These are phyloP conservation scores for Sitophilus oryzae DNA, from an alignment of 1,140 invertebrate genomes.

Conservation along the genomic window DNA sequence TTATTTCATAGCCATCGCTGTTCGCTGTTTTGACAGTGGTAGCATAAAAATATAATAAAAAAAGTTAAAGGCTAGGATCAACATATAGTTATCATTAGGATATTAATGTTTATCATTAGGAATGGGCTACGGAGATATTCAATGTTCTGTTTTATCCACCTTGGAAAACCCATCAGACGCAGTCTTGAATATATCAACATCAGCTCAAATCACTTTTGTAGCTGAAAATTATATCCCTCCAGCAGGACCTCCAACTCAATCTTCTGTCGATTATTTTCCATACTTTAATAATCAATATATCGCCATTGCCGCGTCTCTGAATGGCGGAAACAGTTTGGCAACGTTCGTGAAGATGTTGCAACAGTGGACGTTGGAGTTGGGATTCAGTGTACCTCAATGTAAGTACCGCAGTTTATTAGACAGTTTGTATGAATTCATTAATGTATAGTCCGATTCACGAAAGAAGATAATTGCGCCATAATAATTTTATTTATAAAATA, in stretches of 20 bases:
- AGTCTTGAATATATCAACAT: constrained; percentile 83
- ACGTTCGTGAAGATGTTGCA: constrained; percentile 77
- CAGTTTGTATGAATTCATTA: constrained; percentile 10
- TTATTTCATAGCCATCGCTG: too few species aligned
- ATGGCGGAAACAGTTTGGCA: constrained; percentile 81
- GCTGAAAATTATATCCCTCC: constrained; percentile 45
- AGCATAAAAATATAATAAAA: too few species aligned
- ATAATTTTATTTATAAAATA: too few species aligned
- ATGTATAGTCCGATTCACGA: too few species aligned
- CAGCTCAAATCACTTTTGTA: constrained; percentile 76
- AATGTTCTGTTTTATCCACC: constrained; percentile 77
- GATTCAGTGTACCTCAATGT: constrained; percentile 68
- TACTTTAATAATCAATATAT: constrained; percentile 72
- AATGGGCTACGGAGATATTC: constrained; percentile 74
- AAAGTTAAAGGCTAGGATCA: too few species aligned
- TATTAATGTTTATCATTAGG: too few species aligned
- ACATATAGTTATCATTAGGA: too few species aligned
- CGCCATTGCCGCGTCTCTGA: constrained; percentile 78
- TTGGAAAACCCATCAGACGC: constrained; percentile 61
- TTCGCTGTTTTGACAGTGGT: too few species aligned
- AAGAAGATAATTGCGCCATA: too few species aligned
- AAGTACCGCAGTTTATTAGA: constrained; percentile 24
- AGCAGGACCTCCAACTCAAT: constrained; percentile 40
- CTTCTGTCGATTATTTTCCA: constrained; percentile 66
- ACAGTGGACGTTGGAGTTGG: constrained; percentile 73